Evolutionary conservation across 2,797 vertebrate genomes (phyloP), one percentile per base, ranked within the genome.

Genomic region (Ataeniobius toweri): DNA sequence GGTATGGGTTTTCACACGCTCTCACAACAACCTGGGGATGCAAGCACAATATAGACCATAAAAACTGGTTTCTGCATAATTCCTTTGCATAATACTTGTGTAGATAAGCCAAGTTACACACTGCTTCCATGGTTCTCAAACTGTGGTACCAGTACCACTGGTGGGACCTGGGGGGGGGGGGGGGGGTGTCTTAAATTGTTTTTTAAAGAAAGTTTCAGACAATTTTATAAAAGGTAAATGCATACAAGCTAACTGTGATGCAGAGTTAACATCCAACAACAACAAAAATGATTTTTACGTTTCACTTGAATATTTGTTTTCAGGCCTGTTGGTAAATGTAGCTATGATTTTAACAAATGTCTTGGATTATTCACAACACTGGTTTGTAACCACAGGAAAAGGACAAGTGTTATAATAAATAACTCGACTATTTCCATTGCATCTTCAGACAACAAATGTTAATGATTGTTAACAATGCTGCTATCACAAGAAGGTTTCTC

Each of bases 11-110:
- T 73, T 78, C 77, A 86, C 72, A 84, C 76, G 67, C 67, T 85
- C 73, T 22, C 74, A 74, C 76, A 85, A 20, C 46, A 76, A 73
- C 70, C 39, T 75, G 74, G 41, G 46, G 22, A 59, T 80, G 69
- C 78, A 87, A 88, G 26, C 89, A 81, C 74, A 92, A 87, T 53
- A 26, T 78, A 53, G 59, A 48, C 65, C 20, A 22, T 74, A 39
- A 75, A 75, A 80, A 76, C 63, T 6, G 20, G 0, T 22, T 3
- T 72, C 50, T 78, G 36, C 20, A 69, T 48, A 46, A 46, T 69
- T n/a, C 67, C 24, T 5, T n/a, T 31, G 31, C 31, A 31, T 31
- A 31, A 31, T 3, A 31, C 31, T 31, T 31, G 20, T 67, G 63
- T 67, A 36, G 36, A 24, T 22, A 39, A 41, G 24, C 18, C 39